phyloP scores from a whole-genome alignment of 2,888 invertebrate species.

The Tanypteryx hageni region DNA sequence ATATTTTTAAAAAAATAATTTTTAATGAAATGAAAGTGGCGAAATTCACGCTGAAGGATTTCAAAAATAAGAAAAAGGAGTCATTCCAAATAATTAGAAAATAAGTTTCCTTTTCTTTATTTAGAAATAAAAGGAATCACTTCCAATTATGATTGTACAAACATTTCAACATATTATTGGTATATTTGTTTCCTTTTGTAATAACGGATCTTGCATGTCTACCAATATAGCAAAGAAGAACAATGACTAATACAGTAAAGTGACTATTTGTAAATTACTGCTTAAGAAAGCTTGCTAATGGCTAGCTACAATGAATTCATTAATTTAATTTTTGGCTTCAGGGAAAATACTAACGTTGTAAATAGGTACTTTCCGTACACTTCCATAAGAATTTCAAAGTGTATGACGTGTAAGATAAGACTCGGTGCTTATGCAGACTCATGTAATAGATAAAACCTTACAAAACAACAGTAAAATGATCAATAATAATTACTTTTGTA shows the following conservation, averaged over 20 bases:
- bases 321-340: conserved; percentile 64
- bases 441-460: conserved; percentile 54
- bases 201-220: conserved; percentile 56
- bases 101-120: conserved; percentile 64
- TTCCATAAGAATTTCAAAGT: conserved; percentile 62
- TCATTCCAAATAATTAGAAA: conserved; percentile 58
- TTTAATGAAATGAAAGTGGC: neutral
- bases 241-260: conserved; percentile 56
- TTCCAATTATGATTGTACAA: conserved; percentile 63
- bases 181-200: conserved; percentile 54
- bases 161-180: conserved; percentile 62
- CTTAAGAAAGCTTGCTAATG: conserved; percentile 63
- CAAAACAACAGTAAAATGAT: conserved; percentile 56
- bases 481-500: conserved; percentile 60
- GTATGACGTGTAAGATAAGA: conserved; percentile 56
- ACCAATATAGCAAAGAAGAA: conserved; percentile 61
- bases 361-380: conserved; percentile 56
- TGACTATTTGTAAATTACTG: conserved; percentile 61
- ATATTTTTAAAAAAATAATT: no score
- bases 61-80: conserved; percentile 49
- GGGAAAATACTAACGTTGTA: conserved; percentile 59
- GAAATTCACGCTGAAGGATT: neutral
- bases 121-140: conserved; percentile 64
- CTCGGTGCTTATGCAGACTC: conserved; percentile 58
- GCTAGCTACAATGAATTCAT: conserved; percentile 62